These are phyloP conservation scores for Pimephales promelas DNA, from an alignment of 2,113 vertebrate species.

Conservation along the genomic window DNA sequence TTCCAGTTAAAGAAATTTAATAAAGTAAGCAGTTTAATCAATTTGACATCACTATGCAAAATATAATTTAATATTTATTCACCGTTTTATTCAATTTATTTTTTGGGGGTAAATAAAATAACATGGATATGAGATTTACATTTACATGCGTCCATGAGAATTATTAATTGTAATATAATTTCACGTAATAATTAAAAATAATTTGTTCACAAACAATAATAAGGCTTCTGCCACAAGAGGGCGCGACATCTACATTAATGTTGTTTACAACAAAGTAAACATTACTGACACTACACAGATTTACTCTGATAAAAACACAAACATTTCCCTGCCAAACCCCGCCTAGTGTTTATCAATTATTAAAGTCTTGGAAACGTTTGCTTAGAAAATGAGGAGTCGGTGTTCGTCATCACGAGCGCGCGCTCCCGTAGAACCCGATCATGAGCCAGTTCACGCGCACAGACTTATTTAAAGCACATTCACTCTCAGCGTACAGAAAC, in stretches of 20 bases:
- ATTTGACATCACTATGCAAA: background rate
- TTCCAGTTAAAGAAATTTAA: too few species aligned
- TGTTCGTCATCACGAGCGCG: background rate
- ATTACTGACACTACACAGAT: background rate
- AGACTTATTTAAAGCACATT: background rate
- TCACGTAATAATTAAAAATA: too few species aligned
- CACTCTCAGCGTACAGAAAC: background rate
- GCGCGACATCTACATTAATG: background rate
- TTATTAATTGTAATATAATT: background rate
- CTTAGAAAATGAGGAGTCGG: background rate
- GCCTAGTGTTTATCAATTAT: background rate
- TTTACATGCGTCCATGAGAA: background rate
- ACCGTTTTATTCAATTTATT: background rate
- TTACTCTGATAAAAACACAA: background rate
- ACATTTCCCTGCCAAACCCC: background rate
- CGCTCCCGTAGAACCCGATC: conserved; percentile 32
- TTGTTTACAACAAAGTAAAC: too few species aligned
- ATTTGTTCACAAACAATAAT: background rate
- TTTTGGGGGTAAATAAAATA: background rate
- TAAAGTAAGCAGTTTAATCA: too few species aligned
- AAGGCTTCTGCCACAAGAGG: background rate
- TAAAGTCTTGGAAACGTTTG: background rate
- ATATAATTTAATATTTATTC: background rate
- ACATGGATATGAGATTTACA: background rate
- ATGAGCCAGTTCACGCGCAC: background rate